Conservation (phyloP, 2,888 invertebrate species). For the Creontiades dilutus region DNA sequence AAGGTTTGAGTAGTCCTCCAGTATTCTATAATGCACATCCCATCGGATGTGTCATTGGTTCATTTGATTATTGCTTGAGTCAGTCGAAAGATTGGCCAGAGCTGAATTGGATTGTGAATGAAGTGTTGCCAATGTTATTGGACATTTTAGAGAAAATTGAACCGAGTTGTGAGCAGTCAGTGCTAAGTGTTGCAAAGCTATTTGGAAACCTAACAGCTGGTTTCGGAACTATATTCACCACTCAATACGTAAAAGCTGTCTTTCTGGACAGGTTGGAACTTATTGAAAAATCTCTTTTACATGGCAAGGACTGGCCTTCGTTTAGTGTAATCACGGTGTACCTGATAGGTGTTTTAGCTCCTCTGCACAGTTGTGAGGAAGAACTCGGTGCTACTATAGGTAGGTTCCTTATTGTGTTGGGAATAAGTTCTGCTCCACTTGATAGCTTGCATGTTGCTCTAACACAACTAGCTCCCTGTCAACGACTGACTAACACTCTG, state of each 20-base stretch:
- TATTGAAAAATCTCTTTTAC: slow-evolving; percentile 80
- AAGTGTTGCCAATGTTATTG: slow-evolving; percentile 80
- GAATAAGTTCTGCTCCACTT: slow-evolving; percentile 80
- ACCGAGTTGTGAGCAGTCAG: slow-evolving; percentile 79
- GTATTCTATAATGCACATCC: slow-evolving; percentile 82
- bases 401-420: slow-evolving; percentile 79
- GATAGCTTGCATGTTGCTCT: slow-evolving; percentile 78
- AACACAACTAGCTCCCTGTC: slow-evolving; percentile 77
- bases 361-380: slow-evolving; percentile 74
- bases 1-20: slow-evolving; percentile 81
- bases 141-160: slow-evolving; percentile 81
- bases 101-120: slow-evolving; percentile 84
- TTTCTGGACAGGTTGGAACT: slow-evolving; percentile 82
- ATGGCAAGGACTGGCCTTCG: slow-evolving; percentile 75
- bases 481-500: slow-evolving; percentile 81
- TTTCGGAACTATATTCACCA: slow-evolving; percentile 84
- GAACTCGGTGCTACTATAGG: slow-evolving; percentile 76
- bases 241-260: slow-evolving; percentile 80
- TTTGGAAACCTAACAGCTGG: slow-evolving; percentile 83
- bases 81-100: slow-evolving; percentile 84
- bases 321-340: slow-evolving; percentile 77
- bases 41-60: slow-evolving; percentile 81
- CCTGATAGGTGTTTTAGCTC: slow-evolving; percentile 77
- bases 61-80: slow-evolving; percentile 80
- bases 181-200: slow-evolving; percentile 76